A percentile compares a stretch with the other conserved stretches of the same genome.
phyloP scores from a whole-genome alignment of 92 coral and sea anemone genomes.

The Pocillopora grandis region DNA sequence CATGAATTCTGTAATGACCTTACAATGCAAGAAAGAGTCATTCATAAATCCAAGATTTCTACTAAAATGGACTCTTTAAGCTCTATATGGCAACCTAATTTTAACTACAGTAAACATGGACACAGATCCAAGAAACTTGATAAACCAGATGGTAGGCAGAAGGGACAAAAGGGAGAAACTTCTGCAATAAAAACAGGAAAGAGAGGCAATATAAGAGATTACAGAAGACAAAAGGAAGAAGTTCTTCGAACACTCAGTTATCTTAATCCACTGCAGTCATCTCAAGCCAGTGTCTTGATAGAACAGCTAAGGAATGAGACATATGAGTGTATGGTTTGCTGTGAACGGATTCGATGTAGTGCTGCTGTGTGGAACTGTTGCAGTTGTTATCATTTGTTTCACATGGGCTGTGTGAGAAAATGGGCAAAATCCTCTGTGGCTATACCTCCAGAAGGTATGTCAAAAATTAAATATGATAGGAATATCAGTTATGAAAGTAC shows the following conservation, averaged over 20 bases:
- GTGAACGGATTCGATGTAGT: slow-evolving; percentile 77
- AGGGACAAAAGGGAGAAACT: not conserved
- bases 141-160: not conserved
- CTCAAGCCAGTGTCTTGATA: slow-evolving; percentile 82
- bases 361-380: slow-evolving; percentile 91
- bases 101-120: not conserved
- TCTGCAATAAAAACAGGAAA: not conserved
- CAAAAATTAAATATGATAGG: slow-evolving; percentile 28
- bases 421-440: slow-evolving; percentile 96
- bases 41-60: not conserved
- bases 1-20: not conserved
- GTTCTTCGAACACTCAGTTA: slow-evolving; percentile 21
- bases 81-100: not conserved
- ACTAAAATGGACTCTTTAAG: not conserved
- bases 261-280: slow-evolving; percentile 66
- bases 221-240: slow-evolving; percentile 25
- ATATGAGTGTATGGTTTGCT: slow-evolving; percentile 98
- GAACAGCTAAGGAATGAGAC: slow-evolving; percentile 89
- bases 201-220: slow-evolving; percentile 3
- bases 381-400: slow-evolving; percentile 91
- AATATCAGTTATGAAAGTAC: not conserved
- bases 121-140: not conserved
- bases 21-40: not conserved
- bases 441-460: slow-evolving; percentile 24
- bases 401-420: slow-evolving; percentile 82